Conservation (phyloP, 1,140 invertebrate genomes). For the Acromyrmex echinatior region DNA sequence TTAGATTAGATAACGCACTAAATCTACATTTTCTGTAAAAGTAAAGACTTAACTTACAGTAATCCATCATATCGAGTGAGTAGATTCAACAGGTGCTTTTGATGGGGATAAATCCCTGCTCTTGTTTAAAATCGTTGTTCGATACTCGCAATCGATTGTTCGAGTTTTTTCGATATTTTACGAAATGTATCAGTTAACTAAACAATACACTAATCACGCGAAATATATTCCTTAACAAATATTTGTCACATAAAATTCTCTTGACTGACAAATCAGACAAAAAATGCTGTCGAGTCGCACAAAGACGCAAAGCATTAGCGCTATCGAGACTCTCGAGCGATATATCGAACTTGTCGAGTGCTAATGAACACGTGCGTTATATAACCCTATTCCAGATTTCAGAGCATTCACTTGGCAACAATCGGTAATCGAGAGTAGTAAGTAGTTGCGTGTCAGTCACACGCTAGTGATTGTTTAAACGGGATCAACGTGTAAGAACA, state of each 20-base stretch:
- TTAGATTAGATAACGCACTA: neutral
- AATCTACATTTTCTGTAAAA: neutral
- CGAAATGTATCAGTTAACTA: neutral
- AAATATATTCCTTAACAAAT: neutral
- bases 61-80: conserved; percentile 17
- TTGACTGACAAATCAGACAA: neutral
- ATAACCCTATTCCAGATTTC: conserved; percentile 1
- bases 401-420: neutral
- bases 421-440: neutral
- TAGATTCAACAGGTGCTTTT: conserved; percentile 46
- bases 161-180: conserved; percentile 7
- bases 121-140: neutral
- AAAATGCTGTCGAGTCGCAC: no score
- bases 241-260: neutral
- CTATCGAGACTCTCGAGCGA: conserved; percentile 4
- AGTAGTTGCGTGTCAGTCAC: neutral
- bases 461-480: neutral
- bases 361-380: conserved; percentile 11
- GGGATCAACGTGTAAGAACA: neutral
- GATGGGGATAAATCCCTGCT: neutral
- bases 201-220: neutral
- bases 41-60: neutral
- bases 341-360: neutral
- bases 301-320: neutral
- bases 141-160: neutral